Conservation (phyloP, 92 coral and sea anemone genomes). For the Epizoanthus rinbou region DNA sequence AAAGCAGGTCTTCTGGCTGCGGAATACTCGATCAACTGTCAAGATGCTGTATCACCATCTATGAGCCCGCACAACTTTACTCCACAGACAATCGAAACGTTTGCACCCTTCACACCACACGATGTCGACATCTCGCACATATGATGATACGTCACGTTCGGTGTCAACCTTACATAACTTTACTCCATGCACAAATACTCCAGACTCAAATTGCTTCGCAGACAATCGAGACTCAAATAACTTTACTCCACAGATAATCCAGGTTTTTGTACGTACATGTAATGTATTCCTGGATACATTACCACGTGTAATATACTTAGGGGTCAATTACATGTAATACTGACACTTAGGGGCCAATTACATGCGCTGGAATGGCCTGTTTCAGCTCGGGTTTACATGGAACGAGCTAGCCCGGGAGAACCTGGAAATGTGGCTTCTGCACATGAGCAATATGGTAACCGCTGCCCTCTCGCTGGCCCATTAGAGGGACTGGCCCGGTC, state of each 20-base stretch:
- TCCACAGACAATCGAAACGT: slow-evolving; percentile 59
- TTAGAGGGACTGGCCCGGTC: too few species aligned
- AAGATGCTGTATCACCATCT: slow-evolving; percentile 77
- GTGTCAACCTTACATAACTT: slow-evolving; percentile 72
- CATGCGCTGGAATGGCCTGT: too few species aligned
- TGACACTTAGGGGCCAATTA: too few species aligned
- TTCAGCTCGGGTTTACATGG: too few species aligned
- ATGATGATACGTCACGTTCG: slow-evolving; percentile 52
- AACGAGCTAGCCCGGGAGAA: too few species aligned
- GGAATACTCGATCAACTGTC: slow-evolving; percentile 74
- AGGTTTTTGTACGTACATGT: slow-evolving; percentile 42
- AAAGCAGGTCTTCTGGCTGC: slow-evolving; percentile 92
- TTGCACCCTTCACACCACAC: slow-evolving; percentile 67
- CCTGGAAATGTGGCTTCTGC: too few species aligned
- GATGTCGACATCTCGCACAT: slow-evolving; percentile 61
- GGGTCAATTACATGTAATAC: too few species aligned
- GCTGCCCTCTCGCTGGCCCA: too few species aligned
- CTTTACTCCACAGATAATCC: slow-evolving; percentile 68
- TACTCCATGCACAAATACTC: slow-evolving; percentile 57
- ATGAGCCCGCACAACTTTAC: slow-evolving; percentile 78
- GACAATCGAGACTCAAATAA: slow-evolving; percentile 2
- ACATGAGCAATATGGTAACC: too few species aligned
- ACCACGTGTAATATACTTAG: too few species aligned
- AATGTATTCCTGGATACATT: too few species aligned
- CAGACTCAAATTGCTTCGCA: slow-evolving; percentile 51